These are phyloP conservation scores for Actinernus sp. DNA, from an alignment of 92 coral and sea anemone species.

Conservation along the genomic window DNA sequence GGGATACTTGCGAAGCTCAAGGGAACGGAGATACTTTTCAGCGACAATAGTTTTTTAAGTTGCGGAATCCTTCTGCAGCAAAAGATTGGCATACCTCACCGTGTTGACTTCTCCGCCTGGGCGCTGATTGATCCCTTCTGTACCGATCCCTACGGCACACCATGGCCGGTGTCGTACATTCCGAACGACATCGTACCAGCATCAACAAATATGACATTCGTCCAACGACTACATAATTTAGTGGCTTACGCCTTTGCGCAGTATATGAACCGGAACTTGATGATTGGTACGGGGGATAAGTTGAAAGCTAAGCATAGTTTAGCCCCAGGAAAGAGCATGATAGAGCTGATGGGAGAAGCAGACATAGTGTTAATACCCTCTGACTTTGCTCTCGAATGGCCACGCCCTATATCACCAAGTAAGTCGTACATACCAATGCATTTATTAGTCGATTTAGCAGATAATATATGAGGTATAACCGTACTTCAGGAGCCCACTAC, in stretches of 20 bases:
- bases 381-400: slow-evolving; percentile 46
- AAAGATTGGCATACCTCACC: background rate
- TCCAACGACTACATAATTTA: too few relatives aligned
- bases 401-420: slow-evolving; percentile 52
- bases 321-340: slow-evolving; percentile 12
- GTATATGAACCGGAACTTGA: too few relatives aligned
- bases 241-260: too few relatives aligned
- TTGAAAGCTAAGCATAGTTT: slow-evolving; percentile 15
- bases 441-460: too few relatives aligned
- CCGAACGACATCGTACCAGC: too few relatives aligned
- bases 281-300: too few relatives aligned
- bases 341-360: slow-evolving; percentile 18
- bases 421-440: too few relatives aligned
- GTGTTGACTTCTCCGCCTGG: slow-evolving; percentile 7
- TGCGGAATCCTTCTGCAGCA: slow-evolving; percentile 3
- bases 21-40: slow-evolving; percentile 12
- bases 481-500: too few relatives aligned
- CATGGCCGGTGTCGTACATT: too few relatives aligned
- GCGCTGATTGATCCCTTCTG: background rate
- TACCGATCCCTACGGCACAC: background rate
- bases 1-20: slow-evolving; percentile 2
- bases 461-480: too few relatives aligned
- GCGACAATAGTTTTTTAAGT: background rate
- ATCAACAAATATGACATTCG: too few relatives aligned
- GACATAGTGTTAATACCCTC: slow-evolving; percentile 37